phyloP scores from a whole-genome alignment of 1,140 invertebrate genomes.

The Lepeophtheirus salmonis region DNA sequence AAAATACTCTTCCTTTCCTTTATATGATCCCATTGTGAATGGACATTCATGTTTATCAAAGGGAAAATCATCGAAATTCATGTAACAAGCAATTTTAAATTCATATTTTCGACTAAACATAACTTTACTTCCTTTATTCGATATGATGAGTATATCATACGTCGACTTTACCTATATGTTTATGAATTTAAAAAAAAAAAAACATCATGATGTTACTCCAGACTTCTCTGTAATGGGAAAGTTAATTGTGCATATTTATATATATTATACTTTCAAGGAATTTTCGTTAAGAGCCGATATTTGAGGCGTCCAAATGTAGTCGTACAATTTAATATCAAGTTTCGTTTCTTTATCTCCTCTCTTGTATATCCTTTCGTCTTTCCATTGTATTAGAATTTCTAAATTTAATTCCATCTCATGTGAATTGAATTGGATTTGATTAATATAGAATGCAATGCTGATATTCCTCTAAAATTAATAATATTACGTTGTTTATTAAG shows the following conservation, averaged over 20 bases:
- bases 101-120: not conserved
- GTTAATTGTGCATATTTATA: too few species aligned
- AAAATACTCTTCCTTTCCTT: not conserved
- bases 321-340: not conserved
- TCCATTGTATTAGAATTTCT: not conserved
- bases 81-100: not conserved
- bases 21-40: not conserved
- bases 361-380: not conserved
- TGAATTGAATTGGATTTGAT: not conserved
- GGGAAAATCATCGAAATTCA: not conserved
- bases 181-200: not conserved
- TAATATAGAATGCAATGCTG: not conserved
- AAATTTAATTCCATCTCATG: not conserved
- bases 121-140: not conserved
- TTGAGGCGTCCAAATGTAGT: not conserved
- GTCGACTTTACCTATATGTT: not conserved
- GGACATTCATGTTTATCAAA: not conserved
- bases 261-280: too few species aligned
- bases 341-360: not conserved
- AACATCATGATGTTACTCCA: not conserved
- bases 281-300: not conserved
- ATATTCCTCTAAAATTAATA: not conserved
- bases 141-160: not conserved
- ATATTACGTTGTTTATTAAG: not conserved
- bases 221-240: too few species aligned